Evolutionary conservation across 2,113 vertebrate species (phyloP), one percentile per base, ranked within the genome.

Genomic region (Scophthalmus maximus): DNA sequence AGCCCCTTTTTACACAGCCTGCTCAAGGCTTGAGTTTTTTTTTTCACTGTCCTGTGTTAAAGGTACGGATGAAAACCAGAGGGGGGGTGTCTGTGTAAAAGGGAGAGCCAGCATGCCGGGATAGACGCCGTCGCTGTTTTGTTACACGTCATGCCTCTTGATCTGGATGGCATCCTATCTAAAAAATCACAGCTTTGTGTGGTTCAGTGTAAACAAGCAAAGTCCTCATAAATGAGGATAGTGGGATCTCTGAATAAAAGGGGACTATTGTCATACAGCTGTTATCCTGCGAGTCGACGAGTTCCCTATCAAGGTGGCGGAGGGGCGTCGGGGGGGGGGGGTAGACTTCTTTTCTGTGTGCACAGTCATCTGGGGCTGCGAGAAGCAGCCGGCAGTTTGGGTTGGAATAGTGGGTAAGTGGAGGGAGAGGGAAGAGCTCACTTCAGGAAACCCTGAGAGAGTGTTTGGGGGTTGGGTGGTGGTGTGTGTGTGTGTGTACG

Each of bases 281-380:
- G 2, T 51, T 51, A 15, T 26, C 6, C 42, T 44, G 6, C 17
- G 8, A 44, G 46, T 49, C 46, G 22, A 49, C 5, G 22, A 49
- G 25, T 32, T 56, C 34, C 6, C 14, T 6, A 17, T 26, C 12
- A 25, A 75, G 36, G 38, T 0, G 23, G 5, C 1, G 44, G 11
- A 68, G 53, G 38, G 49, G 46, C 52, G 26, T 20, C 30, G 58
- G 30, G 6, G 42, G 34, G 34, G 32, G 44, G 30, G 15, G 81
- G 89, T 88, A 89, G 93, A 76, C n/a, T 77, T 87, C 66, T 84
- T 89, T 90, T 94, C 92, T 90, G 85, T 61, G 88, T 82, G 82
- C 52, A 30, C 89, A 69, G 92, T 92, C 92, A 92, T 91, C 90
- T 92, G 91, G n/a, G n/a, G 92, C 93, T 92, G 90, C 93, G 82